Evolutionary conservation across 2,888 invertebrate genomes (phyloP), one percentile per base, ranked within the genome.

Genomic region (Isoperla grammatica): DNA sequence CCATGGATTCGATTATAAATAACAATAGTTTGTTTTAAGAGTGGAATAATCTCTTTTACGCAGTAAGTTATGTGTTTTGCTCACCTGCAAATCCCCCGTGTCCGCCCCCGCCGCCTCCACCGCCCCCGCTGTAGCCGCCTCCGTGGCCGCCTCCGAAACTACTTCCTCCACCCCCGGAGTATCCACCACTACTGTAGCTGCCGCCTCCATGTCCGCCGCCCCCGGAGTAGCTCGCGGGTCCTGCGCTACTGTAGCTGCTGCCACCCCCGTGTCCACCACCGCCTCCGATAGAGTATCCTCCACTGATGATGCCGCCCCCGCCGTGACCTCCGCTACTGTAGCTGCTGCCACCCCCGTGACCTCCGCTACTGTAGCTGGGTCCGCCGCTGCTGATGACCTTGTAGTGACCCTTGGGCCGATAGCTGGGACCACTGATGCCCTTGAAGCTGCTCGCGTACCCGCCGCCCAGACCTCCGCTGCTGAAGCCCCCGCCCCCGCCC

Each of bases 311-410:
- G n/a, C n/a, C n/a, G 35, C 29, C 17, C 17, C 50, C 23, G n/a
- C 37, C 17, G n/a, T 15, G 48, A n/a, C 45, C 56, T 43, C 56
- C 50, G 35, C 53, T 22, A 15, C 49, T 49, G 29, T 58, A 53
- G 35, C 56, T 56, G 43, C 35, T 17, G 19, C 58, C 58, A 11
- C 50, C 48, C 13, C 60, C 60, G 9, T 48, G 43, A 2, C 50
- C 48, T 6, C 29, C 29, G 29, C 5, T 6, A 29, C 8, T 6
- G 8, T 8, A 4, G 4, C 29, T 8, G 5, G 29, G 29, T 29
- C 29, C 29, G 29, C 29, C 29, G 8, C 29, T 29, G 29, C 29
- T 29, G 29, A 29, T 29, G 29, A 29, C 29, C 29, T 29, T 29
- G 29, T 6, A 29, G 29, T 29, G 29, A 29, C 29, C 29, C 29